Evolutionary conservation across 1,140 invertebrate species (phyloP).

Genomic region (Drosophila ercepeae): DNA sequence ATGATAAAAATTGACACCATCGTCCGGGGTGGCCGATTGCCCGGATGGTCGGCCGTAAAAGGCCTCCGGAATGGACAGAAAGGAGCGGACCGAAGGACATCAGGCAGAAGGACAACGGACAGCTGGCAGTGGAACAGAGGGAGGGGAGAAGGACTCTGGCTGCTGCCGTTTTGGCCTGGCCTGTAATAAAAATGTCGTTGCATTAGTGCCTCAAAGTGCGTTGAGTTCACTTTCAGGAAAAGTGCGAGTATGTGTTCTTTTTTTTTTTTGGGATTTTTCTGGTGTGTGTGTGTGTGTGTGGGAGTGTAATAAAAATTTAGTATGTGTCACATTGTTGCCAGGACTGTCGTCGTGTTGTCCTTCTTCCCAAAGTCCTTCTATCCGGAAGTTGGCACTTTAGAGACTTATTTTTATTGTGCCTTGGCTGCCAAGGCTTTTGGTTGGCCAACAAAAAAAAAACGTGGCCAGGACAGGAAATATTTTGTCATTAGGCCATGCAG

Average conservation of each 20-base stretch:
- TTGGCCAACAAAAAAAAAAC: neutral
- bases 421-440: neutral
- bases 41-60: constrained; percentile 46
- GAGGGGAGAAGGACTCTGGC: constrained; percentile 7
- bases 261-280: neutral
- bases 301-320: constrained; percentile 74
- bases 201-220: constrained; percentile 61
- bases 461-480: constrained; percentile 35
- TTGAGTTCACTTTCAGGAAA: constrained; percentile 16
- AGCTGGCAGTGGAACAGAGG: too few relatives aligned
- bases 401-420: constrained; percentile 44
- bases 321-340: constrained; percentile 77
- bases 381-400: constrained; percentile 73
- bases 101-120: neutral
- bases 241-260: neutral
- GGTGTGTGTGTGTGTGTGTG: constrained; percentile 11
- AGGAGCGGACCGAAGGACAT: neutral
- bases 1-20: constrained; percentile 79
- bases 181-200: constrained; percentile 78
- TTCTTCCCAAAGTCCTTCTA: constrained; percentile 1
- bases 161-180: constrained; percentile 51
- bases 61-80: constrained; percentile 25
- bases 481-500: constrained; percentile 65
- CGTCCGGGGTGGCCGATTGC: constrained; percentile 6
- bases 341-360: constrained; percentile 1